Percentiles rank a stretch among this genome's conserved stretches.
These are phyloP conservation scores for Xenus cinereus DNA, from an alignment of 2,113 vertebrate genomes.

Conservation along the genomic window DNA sequence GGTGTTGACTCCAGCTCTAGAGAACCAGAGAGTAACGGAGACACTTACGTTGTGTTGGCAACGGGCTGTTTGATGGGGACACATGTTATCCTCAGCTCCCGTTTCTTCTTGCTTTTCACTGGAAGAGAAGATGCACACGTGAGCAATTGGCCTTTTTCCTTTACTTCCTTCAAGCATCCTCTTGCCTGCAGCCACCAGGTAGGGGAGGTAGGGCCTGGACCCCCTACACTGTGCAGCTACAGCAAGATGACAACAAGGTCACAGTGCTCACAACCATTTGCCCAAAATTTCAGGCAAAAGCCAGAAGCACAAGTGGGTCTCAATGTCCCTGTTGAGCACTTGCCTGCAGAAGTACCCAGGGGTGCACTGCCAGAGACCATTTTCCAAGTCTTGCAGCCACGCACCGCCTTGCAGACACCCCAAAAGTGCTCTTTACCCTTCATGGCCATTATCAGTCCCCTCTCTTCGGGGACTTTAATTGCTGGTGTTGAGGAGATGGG, in stretches of 20 bases:
- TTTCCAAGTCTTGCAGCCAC: not conserved
- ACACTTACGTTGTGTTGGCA: constrained; percentile 78
- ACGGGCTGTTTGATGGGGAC: constrained; percentile 65
- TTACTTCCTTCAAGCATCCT: not conserved
- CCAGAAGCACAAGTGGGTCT: not conserved
- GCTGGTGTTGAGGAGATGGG: not conserved
- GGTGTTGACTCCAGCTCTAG: not conserved
- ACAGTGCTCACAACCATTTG: not conserved
- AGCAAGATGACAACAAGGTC: not conserved
- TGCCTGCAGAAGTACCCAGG: not conserved
- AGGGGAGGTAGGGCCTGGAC: not conserved
- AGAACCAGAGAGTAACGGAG: not conserved
- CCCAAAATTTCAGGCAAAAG: not conserved
- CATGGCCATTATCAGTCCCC: not conserved
- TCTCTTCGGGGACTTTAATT: not conserved
- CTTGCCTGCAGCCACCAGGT: not conserved
- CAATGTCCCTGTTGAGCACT: not conserved
- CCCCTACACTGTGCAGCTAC: not conserved
- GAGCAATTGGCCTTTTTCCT: not conserved
- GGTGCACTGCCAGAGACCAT: not conserved
- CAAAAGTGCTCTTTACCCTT: not conserved
- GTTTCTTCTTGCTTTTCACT: constrained; percentile 77
- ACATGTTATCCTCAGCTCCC: constrained; percentile 75
- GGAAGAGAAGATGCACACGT: not conserved
- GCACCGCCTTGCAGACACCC: not conserved